Percentiles rank a stretch among this genome's conserved stretches.
These are phyloP conservation scores for Chalcosyrphus nemorum DNA, from an alignment of 2,888 invertebrate genomes.

Conservation along the genomic window DNA sequence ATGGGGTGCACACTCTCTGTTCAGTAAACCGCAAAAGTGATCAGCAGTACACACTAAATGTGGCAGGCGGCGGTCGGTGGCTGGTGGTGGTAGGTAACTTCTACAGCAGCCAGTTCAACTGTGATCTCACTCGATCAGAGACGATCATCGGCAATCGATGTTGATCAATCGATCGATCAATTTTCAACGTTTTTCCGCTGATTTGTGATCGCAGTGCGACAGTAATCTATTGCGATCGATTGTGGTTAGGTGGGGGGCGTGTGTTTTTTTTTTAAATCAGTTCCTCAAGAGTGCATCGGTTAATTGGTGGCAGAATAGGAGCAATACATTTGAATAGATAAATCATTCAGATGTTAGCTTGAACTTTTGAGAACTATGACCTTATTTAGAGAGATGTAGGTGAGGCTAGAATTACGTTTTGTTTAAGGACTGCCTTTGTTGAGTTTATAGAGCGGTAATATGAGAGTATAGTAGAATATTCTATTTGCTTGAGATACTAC, in stretches of 20 bases:
- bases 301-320: conserved; percentile 18
- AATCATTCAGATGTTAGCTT: neutral
- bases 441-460: no score
- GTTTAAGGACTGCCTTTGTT: no score
- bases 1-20: conserved; percentile 47
- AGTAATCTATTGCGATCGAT: conserved; percentile 62
- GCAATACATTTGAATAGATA: neutral
- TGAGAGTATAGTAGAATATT: no score
- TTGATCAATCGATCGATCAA: conserved; percentile 69
- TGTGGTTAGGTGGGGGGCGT: conserved; percentile 35
- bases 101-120: conserved; percentile 39
- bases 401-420: no score
- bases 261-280: conserved; percentile 17
- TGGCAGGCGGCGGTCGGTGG: conserved; percentile 36
- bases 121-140: conserved; percentile 50
- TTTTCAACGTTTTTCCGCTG: conserved; percentile 68
- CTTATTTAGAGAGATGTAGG: no score
- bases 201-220: conserved; percentile 52
- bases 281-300: conserved; percentile 1
- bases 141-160: conserved; percentile 57
- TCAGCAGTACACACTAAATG: conserved; percentile 57
- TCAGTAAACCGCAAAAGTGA: conserved; percentile 58
- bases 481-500: no score
- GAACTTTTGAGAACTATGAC: neutral
- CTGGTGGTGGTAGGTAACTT: conserved; percentile 1